Evolutionary conservation across 2,797 vertebrate species (phyloP).

Genomic region (Tragelaphus oryx): DNA sequence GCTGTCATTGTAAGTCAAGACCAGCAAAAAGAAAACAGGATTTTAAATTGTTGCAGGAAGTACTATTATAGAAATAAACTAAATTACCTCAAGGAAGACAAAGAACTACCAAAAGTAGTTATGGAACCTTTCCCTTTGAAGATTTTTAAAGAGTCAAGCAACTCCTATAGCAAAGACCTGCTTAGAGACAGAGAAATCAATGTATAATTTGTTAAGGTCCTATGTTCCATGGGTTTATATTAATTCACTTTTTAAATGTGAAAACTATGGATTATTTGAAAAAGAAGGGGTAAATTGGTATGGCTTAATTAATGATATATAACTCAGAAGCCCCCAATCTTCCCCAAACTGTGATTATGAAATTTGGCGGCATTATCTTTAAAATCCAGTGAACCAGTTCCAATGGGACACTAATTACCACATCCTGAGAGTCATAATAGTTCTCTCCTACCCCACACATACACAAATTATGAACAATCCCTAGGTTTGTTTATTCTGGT

Average conservation of each 20-base stretch:
- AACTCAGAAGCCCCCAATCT: background rate
- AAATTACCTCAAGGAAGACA: background rate
- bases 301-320: background rate
- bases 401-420: background rate
- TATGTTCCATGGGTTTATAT: background rate
- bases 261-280: background rate
- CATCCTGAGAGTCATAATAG: background rate
- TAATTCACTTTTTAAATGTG: background rate
- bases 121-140: background rate
- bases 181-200: background rate
- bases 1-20: constrained; percentile 28
- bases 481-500: background rate
- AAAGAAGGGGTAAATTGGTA: background rate
- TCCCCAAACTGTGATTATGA: background rate
- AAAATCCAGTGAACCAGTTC: background rate
- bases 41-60: background rate
- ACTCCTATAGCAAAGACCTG: background rate
- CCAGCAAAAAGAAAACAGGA: background rate
- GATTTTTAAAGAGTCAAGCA: background rate
- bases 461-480: background rate
- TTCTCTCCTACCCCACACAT: background rate
- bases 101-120: background rate
- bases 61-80: constrained; percentile 24
- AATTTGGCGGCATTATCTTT: background rate
- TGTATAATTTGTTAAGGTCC: background rate